phyloP scores from a whole-genome alignment of 2,888 invertebrate species.

The Tenthredo distinguenda region DNA sequence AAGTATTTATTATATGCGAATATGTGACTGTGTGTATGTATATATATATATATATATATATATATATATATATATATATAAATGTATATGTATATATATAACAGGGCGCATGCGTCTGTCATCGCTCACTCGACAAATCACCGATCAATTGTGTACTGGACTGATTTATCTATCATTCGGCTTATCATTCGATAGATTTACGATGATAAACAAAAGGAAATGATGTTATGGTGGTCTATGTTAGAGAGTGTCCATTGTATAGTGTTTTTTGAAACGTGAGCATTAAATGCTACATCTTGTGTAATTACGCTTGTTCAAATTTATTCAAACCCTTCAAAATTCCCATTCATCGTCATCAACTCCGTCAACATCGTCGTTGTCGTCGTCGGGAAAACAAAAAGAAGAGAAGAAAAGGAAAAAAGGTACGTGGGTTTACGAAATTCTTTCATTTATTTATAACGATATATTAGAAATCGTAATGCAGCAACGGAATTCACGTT shows the following conservation, averaged over 20 bases:
- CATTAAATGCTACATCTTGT: slow-evolving; percentile 78
- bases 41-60: slow-evolving; percentile 3
- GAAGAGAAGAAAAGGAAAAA: not conserved
- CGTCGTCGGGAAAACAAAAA: too few species aligned
- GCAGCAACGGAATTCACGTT: not conserved
- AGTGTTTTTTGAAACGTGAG: slow-evolving; percentile 78
- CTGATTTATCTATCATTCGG: slow-evolving; percentile 66
- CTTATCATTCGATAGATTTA: slow-evolving; percentile 66
- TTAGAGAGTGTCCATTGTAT: slow-evolving; percentile 78
- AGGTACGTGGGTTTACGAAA: not conserved
- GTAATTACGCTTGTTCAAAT: slow-evolving; percentile 70
- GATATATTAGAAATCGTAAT: not conserved
- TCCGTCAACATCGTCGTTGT: too few species aligned
- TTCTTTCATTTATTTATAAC: not conserved
- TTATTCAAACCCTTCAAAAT: slow-evolving; percentile 54
- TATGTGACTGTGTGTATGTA: slow-evolving; percentile 5
- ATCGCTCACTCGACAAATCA: slow-evolving; percentile 63
- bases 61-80: slow-evolving; percentile 4
- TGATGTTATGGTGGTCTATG: slow-evolving; percentile 76
- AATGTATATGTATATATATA: slow-evolving; percentile 17
- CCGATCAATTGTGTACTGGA: slow-evolving; percentile 59
- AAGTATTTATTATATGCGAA: slow-evolving; percentile 22
- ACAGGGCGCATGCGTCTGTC: slow-evolving; percentile 64
- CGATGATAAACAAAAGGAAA: slow-evolving; percentile 67
- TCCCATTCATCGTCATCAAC: not conserved